Evolutionary conservation across 2,888 invertebrate genomes (phyloP).

Genomic region (Clusia tigrina): DNA sequence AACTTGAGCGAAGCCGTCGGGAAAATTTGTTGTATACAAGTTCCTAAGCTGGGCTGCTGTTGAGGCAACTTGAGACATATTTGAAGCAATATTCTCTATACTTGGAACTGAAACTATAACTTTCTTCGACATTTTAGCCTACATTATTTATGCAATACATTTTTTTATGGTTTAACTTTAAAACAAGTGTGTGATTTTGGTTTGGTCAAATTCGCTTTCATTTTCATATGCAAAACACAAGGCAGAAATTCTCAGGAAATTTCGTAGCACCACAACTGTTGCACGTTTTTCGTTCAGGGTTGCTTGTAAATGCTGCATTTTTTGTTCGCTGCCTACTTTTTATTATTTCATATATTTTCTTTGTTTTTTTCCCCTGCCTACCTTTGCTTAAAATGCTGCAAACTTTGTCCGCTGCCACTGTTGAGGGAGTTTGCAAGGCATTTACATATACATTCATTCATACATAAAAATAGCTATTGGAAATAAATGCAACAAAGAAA

Average conservation of each 20-base stretch:
- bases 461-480: background rate
- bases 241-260: background rate
- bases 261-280: background rate
- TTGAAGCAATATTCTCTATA: too few species aligned
- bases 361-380: too few species aligned
- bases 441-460: background rate
- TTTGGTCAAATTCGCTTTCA: constrained; percentile 1
- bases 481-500: background rate
- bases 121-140: too few species aligned
- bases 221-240: constrained; percentile 5
- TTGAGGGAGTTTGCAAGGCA: background rate
- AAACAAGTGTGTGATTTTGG: background rate
- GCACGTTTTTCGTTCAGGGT: constrained; percentile 1
- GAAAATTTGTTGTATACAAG: too few species aligned
- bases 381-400: too few species aligned
- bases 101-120: too few species aligned
- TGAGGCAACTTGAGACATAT: background rate
- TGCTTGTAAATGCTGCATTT: background rate
- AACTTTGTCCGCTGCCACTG: background rate
- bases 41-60: too few species aligned
- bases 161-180: background rate
- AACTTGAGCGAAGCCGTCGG: too few species aligned
- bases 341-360: too few species aligned
- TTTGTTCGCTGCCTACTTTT: too few species aligned
- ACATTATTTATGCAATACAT: background rate